Conservation (phyloP, 2,888 invertebrate species). For the Ophraella communa region DNA sequence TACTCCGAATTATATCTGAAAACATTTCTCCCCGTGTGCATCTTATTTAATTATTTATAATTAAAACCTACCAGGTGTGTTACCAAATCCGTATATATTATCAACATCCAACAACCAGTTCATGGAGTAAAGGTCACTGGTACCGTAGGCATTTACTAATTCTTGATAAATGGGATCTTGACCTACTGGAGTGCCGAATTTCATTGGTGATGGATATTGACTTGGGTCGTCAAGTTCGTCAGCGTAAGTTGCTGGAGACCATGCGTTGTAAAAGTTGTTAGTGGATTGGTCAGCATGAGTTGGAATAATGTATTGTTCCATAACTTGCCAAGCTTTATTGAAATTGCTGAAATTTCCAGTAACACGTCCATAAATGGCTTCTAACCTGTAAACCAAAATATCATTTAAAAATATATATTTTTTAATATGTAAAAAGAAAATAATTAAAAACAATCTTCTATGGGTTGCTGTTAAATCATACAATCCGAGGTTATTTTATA, state of each 20-base stretch:
- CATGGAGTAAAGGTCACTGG: conserved; percentile 38
- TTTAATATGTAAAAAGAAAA: background rate
- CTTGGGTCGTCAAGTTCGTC: conserved; percentile 32
- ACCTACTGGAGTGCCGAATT: conserved; percentile 36
- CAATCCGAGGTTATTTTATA: no score
- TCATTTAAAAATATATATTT: background rate
- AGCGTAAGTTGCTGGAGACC: conserved; percentile 31
- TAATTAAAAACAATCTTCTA: conserved; percentile 12
- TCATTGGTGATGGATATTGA: conserved; percentile 36
- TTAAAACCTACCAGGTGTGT: conserved; percentile 31
- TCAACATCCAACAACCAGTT: conserved; percentile 44
- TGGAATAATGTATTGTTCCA: conserved; percentile 41
- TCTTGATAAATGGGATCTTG: conserved; percentile 42
- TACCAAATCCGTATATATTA: conserved; percentile 43
- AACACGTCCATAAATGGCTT: conserved; percentile 43
- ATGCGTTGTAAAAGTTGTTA: conserved; percentile 36
- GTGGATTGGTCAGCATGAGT: conserved; percentile 25
- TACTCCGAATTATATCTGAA: no score
- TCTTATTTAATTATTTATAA: no score
- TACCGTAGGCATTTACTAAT: conserved; percentile 36
- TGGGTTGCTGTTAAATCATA: no score
- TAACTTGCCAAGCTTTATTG: conserved; percentile 39
- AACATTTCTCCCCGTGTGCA: no score
- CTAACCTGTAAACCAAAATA: conserved; percentile 22
- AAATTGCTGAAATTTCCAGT: conserved; percentile 38